These are phyloP conservation scores for Labeo calbasu DNA, from an alignment of 2,797 vertebrate genomes.

Conservation along the genomic window DNA sequence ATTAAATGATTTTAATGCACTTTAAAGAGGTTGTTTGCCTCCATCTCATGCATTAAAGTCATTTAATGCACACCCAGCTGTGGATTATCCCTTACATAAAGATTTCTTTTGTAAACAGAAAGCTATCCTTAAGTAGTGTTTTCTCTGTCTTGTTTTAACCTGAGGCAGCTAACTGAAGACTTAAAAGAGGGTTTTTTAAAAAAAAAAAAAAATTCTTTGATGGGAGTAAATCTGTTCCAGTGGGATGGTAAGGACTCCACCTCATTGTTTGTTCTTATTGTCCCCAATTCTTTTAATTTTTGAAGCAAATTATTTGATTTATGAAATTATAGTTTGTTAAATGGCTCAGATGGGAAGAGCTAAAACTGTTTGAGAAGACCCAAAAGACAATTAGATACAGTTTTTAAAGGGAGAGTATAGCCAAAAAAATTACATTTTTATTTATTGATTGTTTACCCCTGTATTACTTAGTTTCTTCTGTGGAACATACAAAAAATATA, in stretches of 20 bases:
- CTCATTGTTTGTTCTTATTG: background rate
- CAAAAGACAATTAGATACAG: background rate
- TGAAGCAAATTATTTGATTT: background rate
- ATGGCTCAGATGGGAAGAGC: background rate
- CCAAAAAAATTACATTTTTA: background rate
- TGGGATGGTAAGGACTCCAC: background rate
- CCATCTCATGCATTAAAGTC: background rate
- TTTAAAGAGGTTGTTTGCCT: background rate
- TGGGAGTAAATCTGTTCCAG: background rate
- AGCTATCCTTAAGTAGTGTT: background rate
- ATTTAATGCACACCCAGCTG: background rate
- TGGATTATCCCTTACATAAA: background rate
- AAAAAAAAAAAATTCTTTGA: no score
- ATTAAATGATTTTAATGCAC: background rate
- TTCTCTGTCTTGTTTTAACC: background rate
- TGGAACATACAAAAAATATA: background rate
- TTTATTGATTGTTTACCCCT: background rate
- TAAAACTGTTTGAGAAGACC: background rate
- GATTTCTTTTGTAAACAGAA: background rate
- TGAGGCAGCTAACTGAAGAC: background rate
- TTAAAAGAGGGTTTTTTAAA: background rate
- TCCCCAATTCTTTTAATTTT: background rate
- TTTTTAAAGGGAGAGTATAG: background rate
- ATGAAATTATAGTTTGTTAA: background rate
- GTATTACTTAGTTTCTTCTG: background rate